These are phyloP conservation scores for Lanius collurio DNA, from an alignment of 2,113 vertebrate genomes.

Conservation along the genomic window DNA sequence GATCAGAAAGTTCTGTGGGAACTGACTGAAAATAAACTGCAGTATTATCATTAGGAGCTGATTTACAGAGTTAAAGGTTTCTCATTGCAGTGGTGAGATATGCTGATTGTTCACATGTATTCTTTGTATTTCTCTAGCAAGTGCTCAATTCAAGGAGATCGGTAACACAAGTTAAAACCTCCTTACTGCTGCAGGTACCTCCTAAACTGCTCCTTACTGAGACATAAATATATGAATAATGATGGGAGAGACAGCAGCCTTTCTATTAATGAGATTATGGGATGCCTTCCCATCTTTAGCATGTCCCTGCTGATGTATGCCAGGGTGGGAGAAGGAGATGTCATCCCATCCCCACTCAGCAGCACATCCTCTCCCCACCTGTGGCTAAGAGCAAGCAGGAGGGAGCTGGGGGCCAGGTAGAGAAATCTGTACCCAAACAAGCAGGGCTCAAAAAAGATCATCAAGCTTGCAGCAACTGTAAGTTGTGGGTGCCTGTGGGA, in stretches of 20 bases:
- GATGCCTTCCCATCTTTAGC: not conserved
- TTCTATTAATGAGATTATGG: not conserved
- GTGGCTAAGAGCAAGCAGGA: not conserved
- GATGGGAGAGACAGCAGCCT: not conserved
- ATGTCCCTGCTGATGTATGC: not conserved
- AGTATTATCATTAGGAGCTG: not conserved
- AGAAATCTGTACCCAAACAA: not conserved
- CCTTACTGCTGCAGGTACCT: not conserved
- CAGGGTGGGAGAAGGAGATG: accelerated
- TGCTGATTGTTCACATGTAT: accelerated
- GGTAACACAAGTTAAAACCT: not conserved
- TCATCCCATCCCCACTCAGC: accelerated
- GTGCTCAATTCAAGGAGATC: not conserved
- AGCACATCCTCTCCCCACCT: not conserved
- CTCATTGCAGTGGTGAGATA: not conserved
- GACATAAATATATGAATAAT: not conserved
- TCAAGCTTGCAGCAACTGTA: not conserved
- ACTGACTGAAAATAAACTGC: not conserved
- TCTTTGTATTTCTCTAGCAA: not conserved
- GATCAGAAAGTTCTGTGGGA: not conserved
- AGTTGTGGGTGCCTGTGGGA: not conserved
- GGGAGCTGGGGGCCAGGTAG: not conserved
- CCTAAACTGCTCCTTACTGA: not conserved
- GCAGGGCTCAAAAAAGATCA: not conserved
- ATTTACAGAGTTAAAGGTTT: not conserved